Percentiles rank a stretch among this genome's conserved stretches.
phyloP scores from a whole-genome alignment of 2,113 vertebrate genomes.

The Salvelinus namaycush region DNA sequence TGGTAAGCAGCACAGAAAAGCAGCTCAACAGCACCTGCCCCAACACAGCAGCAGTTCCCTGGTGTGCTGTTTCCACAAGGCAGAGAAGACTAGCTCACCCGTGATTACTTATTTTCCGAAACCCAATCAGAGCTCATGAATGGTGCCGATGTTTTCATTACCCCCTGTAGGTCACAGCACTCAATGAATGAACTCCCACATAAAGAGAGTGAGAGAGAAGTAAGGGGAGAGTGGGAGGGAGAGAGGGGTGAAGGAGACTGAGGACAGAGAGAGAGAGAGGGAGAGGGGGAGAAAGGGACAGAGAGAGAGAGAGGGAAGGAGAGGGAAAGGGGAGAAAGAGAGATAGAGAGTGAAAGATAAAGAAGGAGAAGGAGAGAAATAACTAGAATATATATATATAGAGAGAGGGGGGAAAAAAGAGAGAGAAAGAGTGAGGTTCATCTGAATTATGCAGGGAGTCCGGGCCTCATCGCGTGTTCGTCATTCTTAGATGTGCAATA shows the following conservation, averaged over 20 bases:
- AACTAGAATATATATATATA: too few relatives aligned
- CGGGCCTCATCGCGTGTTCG: not conserved
- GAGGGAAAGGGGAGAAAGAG: too few relatives aligned
- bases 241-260: slow-evolving; percentile 6
- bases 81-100: not conserved
- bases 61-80: not conserved
- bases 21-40: not conserved
- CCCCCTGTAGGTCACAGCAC: slow-evolving; percentile 39
- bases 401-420: not conserved
- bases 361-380: too few relatives aligned
- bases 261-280: slow-evolving; percentile 26
- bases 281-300: not conserved
- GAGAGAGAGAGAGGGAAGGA: too few relatives aligned
- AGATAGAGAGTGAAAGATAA: too few relatives aligned
- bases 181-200: slow-evolving; percentile 12
- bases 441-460: slow-evolving; percentile 65
- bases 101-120: slow-evolving; percentile 19
- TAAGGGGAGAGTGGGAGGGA: not conserved
- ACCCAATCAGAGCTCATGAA: slow-evolving; percentile 39
- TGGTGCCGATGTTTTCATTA: slow-evolving; percentile 28
- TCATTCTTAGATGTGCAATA: not conserved
- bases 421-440: not conserved
- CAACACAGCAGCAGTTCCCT: not conserved
- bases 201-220: not conserved
- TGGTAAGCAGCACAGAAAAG: slow-evolving; percentile 1